These are phyloP conservation scores for Microtus pennsylvanicus DNA, from an alignment of 2,113 vertebrate genomes.

Conservation along the genomic window DNA sequence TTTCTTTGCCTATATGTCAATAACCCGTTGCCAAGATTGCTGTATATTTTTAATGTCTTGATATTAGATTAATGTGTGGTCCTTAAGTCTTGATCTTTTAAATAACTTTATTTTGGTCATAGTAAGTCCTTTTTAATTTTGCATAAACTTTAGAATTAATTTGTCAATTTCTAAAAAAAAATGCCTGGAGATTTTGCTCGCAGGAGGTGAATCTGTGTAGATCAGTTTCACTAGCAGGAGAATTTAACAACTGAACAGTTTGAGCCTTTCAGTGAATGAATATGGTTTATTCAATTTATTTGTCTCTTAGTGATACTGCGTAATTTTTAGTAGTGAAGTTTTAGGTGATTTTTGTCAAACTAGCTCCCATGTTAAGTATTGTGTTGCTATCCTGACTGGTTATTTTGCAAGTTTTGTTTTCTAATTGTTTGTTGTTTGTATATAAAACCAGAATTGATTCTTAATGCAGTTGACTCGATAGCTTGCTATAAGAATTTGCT, in stretches of 20 bases:
- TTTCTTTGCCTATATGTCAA: neutral
- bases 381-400: neutral
- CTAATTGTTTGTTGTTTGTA: neutral
- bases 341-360: neutral
- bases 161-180: neutral
- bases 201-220: neutral
- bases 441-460: neutral
- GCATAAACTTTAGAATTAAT: neutral
- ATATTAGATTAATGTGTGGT: neutral
- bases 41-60: slow-evolving; percentile 31
- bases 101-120: neutral
- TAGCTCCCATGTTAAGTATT: neutral
- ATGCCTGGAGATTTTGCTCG: neutral
- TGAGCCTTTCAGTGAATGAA: slow-evolving; percentile 22
- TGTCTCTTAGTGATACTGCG: neutral
- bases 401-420: slow-evolving; percentile 24
- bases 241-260: neutral
- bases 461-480: neutral
- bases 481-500: neutral
- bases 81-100: slow-evolving; percentile 39
- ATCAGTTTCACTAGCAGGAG: neutral
- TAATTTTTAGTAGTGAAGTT: slow-evolving; percentile 32
- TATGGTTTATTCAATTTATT: neutral
- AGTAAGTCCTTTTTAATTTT: neutral
- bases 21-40: neutral